Base-by-base conservation (phyloP, 2,113 vertebrate species). In the Hoplias malabaricus region DNA sequence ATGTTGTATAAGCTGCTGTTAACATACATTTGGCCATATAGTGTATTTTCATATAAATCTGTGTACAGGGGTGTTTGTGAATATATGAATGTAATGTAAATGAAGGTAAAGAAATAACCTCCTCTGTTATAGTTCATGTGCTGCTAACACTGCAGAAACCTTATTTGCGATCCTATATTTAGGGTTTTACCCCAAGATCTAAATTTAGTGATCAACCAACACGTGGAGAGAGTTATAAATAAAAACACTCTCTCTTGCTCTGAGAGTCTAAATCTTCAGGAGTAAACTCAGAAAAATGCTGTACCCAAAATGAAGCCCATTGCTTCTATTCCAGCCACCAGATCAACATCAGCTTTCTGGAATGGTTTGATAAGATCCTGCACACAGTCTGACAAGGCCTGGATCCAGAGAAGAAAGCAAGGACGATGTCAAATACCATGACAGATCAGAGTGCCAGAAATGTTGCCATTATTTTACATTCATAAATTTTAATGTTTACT, bases 301-400 rank as follows among this genome's bases (percentile, higher is more conserved):
- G 89, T 89, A 96, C 96, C 95, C 6, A 96, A 89, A 75, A 97
- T 93, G 78, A 96, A 96, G 74, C 96, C 95, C 95, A 96, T 96
- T 75, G 95, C 95, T 1, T 96, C 95, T 0, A 96, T 94, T 23
- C 95, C 94, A 0, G 89, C 93, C 77, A 97, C 93, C 82, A 94
- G 73, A 83, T 97, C 95, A 0, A 96, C 90, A 68, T 73, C 6
- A 16, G 95, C 91, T 0, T 84, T 85, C 43, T 83, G 82, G 89
- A 97, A 97, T 29, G 93, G 93, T 63, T 82, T 83, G 66, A 95
- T 88, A 74, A 96, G 90, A 73, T 96, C 95, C 1, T 89, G 70
- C 75, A 93, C 74, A 1, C 96, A 96, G 82, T 96, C 93, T 80
- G 90, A 87, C 56, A 96, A 74, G 73, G 89, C 95, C 95, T 96